These are phyloP conservation scores for Apostichopus leukothele DNA, from an alignment of 53 echinoderm and acorn worm species.

Conservation along the genomic window DNA sequence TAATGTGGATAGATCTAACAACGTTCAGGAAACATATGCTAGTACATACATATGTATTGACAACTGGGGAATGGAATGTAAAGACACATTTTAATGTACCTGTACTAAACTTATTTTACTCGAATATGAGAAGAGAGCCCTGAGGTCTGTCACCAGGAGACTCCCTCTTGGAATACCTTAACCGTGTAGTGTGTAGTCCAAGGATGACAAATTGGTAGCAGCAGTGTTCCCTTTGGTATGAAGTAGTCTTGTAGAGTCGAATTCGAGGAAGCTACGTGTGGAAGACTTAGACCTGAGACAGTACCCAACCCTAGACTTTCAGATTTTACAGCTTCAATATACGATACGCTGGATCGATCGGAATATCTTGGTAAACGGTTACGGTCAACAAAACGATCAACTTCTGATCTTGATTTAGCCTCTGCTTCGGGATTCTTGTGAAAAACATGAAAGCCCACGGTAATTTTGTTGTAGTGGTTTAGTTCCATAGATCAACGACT, in stretches of 20 bases:
- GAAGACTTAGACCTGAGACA: not conserved
- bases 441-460: slow-evolving; percentile 19
- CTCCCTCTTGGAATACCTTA: no score
- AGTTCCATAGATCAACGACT: slow-evolving; percentile 12
- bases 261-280: slow-evolving; percentile 12
- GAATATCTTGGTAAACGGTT: slow-evolving; percentile 4
- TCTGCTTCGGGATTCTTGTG: not conserved
- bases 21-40: no score
- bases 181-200: no score
- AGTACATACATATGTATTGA: no score
- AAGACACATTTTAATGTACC: no score
- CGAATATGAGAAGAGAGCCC: no score
- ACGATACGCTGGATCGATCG: slow-evolving; percentile 14
- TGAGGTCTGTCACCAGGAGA: no score
- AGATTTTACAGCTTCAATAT: slow-evolving; percentile 14
- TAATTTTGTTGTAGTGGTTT: slow-evolving; percentile 33
- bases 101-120: no score
- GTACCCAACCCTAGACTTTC: slow-evolving; percentile 33
- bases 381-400: slow-evolving; percentile 20
- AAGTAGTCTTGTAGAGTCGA: not conserved
- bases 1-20: no score
- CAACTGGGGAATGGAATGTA: no score
- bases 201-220: not conserved
- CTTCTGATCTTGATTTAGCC: not conserved
- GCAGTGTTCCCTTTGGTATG: slow-evolving; percentile 30